Evolutionary conservation across 2,113 vertebrate species (phyloP).

Genomic region (Lasiurus cinereus): DNA sequence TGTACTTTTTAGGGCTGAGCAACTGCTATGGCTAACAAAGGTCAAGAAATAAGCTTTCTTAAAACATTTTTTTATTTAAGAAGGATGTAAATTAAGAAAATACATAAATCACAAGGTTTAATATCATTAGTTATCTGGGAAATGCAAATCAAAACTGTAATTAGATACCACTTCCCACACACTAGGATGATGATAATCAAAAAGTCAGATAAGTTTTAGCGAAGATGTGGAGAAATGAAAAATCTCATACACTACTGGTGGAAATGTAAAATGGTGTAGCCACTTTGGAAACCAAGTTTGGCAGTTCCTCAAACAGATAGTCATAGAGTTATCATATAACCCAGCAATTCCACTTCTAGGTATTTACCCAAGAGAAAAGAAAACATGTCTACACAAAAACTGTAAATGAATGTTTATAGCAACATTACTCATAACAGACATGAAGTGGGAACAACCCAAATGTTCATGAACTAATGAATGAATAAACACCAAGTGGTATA

Average conservation of each 20-base stretch:
- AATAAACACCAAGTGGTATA: background rate
- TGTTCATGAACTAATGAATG: background rate
- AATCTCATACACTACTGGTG: background rate
- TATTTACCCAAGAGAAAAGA: background rate
- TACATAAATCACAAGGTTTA: background rate
- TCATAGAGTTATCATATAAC: background rate
- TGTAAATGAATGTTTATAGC: background rate
- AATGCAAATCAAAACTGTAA: background rate
- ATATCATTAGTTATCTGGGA: background rate
- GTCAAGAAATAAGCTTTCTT: background rate
- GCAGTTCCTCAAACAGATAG: background rate
- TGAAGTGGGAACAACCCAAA: background rate
- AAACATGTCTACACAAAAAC: background rate
- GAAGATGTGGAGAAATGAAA: background rate
- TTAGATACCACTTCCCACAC: background rate
- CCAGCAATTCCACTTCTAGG: background rate
- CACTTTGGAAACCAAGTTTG: background rate
- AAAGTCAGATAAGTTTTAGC: background rate
- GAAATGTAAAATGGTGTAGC: background rate
- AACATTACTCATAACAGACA: background rate
- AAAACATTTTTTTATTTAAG: background rate
- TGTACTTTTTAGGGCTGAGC: background rate
- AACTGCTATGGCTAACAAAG: background rate
- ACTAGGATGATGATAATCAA: background rate
- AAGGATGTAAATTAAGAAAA: background rate